A percentile compares a stretch with the other conserved stretches of the same genome.
Conservation (phyloP, 2,888 invertebrate species). For the Autographa gamma region DNA sequence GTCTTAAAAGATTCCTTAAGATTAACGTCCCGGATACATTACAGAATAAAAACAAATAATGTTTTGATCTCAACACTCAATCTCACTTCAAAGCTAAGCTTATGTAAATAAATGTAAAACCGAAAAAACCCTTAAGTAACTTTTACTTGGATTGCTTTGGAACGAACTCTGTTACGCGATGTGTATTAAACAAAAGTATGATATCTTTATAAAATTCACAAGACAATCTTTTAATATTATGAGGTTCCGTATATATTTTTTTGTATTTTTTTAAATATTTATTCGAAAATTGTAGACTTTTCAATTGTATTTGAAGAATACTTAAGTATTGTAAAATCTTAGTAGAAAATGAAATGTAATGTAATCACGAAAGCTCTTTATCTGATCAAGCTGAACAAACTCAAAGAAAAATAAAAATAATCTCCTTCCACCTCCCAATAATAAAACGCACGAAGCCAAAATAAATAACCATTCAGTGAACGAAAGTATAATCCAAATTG, state of each 20-base stretch:
- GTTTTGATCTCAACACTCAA: constrained; percentile 44
- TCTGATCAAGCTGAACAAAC: constrained; percentile 19
- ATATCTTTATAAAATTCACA: not conserved
- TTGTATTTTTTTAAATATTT: not conserved
- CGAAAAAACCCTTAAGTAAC: constrained; percentile 36
- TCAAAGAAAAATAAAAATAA: constrained; percentile 22
- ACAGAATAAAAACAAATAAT: constrained; percentile 3
- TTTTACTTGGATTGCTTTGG: constrained; percentile 44
- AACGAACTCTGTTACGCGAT: constrained; percentile 16
- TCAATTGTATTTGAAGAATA: not conserved
- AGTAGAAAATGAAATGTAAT: not conserved
- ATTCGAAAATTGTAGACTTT: too few species aligned
- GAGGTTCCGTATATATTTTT: not conserved
- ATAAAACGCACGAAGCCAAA: constrained; percentile 34
- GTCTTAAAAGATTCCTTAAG: not conserved
- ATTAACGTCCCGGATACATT: constrained; percentile 14
- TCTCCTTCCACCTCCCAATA: constrained; percentile 37
- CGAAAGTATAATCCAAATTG: constrained; percentile 59
- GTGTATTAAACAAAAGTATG: constrained; percentile 14
- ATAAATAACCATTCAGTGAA: constrained; percentile 44
- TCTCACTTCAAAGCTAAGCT: constrained; percentile 33
- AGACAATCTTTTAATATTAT: not conserved
- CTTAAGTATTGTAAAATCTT: not conserved
- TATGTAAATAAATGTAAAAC: constrained; percentile 49
- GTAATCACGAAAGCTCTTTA: constrained; percentile 4